Conservation (phyloP, 1,140 invertebrate species). For the Hyles euphorbiae region DNA sequence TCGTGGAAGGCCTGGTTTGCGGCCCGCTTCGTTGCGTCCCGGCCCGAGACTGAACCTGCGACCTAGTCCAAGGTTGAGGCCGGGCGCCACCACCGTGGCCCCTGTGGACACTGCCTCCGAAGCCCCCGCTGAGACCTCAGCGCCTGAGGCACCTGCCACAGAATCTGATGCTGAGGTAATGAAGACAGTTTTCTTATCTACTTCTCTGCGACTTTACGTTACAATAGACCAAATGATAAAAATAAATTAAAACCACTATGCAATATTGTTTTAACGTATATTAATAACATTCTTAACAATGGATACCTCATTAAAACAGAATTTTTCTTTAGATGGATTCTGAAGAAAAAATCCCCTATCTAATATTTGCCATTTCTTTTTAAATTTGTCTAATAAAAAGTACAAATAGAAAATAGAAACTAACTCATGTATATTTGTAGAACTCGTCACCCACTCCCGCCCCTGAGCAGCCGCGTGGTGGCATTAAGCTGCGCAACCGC, state of each 20-base stretch:
- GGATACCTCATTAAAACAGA: no score
- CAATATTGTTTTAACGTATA: no score
- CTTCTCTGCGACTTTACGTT: no score
- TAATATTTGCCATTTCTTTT: no score
- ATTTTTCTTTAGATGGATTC: no score
- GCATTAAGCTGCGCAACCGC: constrained; percentile 45
- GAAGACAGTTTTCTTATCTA: background rate
- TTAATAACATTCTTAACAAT: no score
- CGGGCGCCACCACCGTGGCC: constrained; percentile 31
- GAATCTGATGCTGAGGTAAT: constrained; percentile 50
- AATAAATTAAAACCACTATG: no score
- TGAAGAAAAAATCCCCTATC: no score
- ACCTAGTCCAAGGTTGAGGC: constrained; percentile 41
- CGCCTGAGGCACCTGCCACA: constrained; percentile 42
- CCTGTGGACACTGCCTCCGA: constrained; percentile 46
- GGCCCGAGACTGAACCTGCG: constrained; percentile 53
- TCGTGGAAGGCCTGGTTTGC: constrained; percentile 43
- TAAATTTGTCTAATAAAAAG: no score
- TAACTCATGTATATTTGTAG: constrained; percentile 18
- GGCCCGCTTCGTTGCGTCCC: constrained; percentile 49
- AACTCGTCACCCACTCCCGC: constrained; percentile 46
- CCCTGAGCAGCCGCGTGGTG: constrained; percentile 44
- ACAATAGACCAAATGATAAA: no score
- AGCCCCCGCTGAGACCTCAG: constrained; percentile 45
- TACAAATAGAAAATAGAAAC: no score